Conservation (phyloP, 2,888 invertebrate genomes). For the Melanophora roralis region DNA sequence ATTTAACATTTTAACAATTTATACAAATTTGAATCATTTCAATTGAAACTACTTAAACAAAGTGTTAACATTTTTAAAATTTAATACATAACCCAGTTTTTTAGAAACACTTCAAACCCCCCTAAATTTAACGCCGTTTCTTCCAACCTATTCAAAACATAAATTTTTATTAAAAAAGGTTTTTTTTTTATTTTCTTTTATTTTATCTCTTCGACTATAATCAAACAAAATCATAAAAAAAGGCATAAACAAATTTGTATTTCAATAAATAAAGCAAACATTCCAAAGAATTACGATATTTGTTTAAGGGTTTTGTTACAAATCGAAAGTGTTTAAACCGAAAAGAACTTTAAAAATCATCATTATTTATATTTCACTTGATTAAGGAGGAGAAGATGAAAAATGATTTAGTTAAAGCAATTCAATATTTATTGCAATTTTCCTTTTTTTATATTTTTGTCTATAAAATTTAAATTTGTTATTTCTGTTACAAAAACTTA, state of each 20-base stretch:
- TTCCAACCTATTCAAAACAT: no score
- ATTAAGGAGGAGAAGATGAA: neutral
- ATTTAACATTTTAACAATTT: no score
- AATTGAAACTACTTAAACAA: no score
- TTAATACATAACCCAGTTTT: no score
- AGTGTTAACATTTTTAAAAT: no score
- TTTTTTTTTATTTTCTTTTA: neutral
- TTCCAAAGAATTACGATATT: neutral
- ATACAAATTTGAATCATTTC: no score
- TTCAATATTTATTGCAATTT: neutral
- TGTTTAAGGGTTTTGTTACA: neutral
- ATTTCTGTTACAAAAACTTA: neutral
- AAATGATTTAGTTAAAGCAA: neutral
- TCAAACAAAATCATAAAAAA: neutral
- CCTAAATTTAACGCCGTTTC: no score
- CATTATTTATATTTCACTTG: neutral
- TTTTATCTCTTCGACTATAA: neutral
- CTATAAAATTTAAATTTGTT: neutral
- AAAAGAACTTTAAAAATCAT: conserved; percentile 6
- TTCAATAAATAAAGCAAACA: conserved; percentile 24
- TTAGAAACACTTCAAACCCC: no score
- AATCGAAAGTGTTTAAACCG: conserved; percentile 16
- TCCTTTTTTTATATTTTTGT: neutral
- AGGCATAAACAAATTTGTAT: neutral
- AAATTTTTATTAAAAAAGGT: no score